Evolutionary conservation across 2,113 vertebrate species (phyloP).

Genomic region (Casuarius casuarius): DNA sequence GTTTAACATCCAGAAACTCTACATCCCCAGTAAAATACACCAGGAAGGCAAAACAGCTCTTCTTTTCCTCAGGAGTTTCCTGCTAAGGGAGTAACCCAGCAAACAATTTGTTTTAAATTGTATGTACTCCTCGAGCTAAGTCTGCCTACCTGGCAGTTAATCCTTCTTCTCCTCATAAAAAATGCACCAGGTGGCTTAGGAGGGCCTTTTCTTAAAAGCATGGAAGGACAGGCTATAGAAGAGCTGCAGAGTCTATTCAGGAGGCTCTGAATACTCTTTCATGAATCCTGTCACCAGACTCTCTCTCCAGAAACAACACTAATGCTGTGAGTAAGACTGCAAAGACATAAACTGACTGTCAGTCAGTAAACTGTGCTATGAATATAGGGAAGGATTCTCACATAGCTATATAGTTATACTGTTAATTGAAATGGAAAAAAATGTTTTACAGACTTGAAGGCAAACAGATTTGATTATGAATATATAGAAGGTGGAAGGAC

Average conservation of each 20-base stretch:
- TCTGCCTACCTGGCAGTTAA: not conserved
- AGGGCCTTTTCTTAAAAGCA: not conserved
- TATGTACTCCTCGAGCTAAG: not conserved
- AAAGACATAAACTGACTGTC: not conserved
- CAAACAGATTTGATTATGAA: not conserved
- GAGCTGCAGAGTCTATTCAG: not conserved
- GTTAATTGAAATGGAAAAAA: not conserved
- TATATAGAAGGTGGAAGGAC: not conserved
- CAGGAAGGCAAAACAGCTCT: not conserved
- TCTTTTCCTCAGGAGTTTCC: not conserved
- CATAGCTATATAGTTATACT: not conserved
- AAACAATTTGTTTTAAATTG: not conserved
- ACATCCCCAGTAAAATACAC: not conserved
- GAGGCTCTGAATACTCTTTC: not conserved
- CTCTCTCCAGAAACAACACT: not conserved
- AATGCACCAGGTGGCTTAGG: not conserved
- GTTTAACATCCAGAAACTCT: not conserved
- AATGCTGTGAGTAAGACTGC: not conserved
- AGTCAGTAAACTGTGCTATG: not conserved
- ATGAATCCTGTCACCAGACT: not conserved
- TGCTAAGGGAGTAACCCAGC: not conserved
- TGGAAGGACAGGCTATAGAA: not conserved
- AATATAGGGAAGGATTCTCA: not conserved
- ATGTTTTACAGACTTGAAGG: not conserved
- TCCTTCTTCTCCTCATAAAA: not conserved